Evolutionary conservation across 2,113 vertebrate genomes (phyloP).

Genomic region (Hoplias malabaricus): DNA sequence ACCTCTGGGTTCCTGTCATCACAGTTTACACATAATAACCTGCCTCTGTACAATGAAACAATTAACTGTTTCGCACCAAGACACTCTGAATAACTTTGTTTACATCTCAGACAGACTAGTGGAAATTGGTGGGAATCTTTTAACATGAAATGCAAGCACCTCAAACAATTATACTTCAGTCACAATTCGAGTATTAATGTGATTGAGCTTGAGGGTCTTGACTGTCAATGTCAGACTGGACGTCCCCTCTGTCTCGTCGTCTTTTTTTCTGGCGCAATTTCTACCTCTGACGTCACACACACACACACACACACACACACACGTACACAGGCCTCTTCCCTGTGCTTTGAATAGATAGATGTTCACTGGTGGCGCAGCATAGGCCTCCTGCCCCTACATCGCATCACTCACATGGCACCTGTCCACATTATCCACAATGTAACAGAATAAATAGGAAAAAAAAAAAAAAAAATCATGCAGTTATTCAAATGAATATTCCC

Average conservation of each 20-base stretch:
- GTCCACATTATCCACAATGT: slow-evolving; percentile 33
- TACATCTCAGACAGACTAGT: too few relatives aligned
- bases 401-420: slow-evolving; percentile 9
- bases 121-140: not conserved
- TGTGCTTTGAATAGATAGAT: not conserved
- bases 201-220: not conserved
- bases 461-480: slow-evolving; percentile 19
- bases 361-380: slow-evolving; percentile 16
- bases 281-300: slow-evolving; percentile 20
- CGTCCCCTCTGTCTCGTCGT: not conserved
- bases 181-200: not conserved
- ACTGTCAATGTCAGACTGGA: slow-evolving; percentile 10
- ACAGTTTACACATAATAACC: too few relatives aligned
- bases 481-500: not conserved
- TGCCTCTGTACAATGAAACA: too few relatives aligned
- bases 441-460: not conserved
- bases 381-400: slow-evolving; percentile 4
- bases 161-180: not conserved
- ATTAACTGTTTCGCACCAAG: too few relatives aligned
- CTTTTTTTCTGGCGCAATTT: slow-evolving; percentile 34
- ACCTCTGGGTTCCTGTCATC: too few relatives aligned
- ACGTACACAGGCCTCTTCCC: not conserved
- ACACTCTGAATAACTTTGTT: too few relatives aligned
- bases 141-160: not conserved
- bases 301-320: not conserved